Evolutionary conservation across 2,113 vertebrate genomes (phyloP).

Genomic region (Cyanoderma ruficeps): DNA sequence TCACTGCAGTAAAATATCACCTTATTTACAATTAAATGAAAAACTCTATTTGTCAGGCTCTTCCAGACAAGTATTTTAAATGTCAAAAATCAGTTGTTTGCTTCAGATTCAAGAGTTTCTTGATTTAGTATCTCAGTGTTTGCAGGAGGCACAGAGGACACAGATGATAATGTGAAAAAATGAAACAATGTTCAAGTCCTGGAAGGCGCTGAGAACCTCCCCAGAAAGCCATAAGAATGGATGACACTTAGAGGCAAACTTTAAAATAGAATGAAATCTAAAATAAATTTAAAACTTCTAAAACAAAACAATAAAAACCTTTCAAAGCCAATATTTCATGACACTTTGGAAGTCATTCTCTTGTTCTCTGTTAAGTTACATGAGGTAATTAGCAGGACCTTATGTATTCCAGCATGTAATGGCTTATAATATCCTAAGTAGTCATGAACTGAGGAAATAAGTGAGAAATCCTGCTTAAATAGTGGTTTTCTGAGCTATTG

Average conservation of each 20-base stretch:
- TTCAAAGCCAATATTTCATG: neutral
- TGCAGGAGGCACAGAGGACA: neutral
- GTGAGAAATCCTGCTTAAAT: neutral
- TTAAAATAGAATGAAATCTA: neutral
- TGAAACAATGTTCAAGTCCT: neutral
- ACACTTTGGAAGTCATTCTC: neutral
- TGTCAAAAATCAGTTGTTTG: slow-evolving; percentile 13
- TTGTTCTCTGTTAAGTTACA: neutral
- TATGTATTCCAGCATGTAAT: neutral
- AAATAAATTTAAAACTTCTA: neutral
- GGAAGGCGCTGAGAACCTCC: neutral
- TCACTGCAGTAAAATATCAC: slow-evolving; percentile 44
- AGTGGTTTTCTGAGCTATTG: neutral
- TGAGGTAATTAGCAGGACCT: neutral
- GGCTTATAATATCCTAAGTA: neutral
- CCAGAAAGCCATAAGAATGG: neutral
- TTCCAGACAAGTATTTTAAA: slow-evolving; percentile 36
- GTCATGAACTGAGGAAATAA: neutral
- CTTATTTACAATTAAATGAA: slow-evolving; percentile 71
- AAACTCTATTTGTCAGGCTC: slow-evolving; percentile 18
- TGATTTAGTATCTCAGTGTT: neutral
- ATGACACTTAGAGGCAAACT: neutral
- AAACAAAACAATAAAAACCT: neutral
- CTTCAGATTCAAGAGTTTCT: neutral
- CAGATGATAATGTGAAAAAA: neutral